Evolutionary conservation across 2,888 invertebrate genomes (phyloP).

Genomic region (Tigriopus californicus): DNA sequence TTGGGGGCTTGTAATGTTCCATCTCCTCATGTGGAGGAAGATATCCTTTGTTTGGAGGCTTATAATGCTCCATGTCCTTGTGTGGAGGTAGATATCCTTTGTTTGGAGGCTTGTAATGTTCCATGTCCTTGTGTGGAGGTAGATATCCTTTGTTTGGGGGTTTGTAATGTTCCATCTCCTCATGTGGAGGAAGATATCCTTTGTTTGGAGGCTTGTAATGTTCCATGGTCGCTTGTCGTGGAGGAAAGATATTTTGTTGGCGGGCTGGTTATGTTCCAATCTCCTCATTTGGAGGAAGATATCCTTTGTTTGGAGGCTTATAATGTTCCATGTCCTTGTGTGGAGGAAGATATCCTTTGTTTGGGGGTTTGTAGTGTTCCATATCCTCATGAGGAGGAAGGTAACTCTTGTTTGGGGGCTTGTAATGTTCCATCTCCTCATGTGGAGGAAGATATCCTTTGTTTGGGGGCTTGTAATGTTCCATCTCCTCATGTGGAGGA

Average conservation of each 20-base stretch:
- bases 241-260: too few relatives aligned
- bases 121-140: background rate
- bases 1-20: slow-evolving; percentile 1
- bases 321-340: background rate
- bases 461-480: background rate
- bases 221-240: too few relatives aligned
- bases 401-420: background rate
- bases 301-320: too few relatives aligned
- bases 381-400: background rate
- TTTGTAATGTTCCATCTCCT: slow-evolving; percentile 1
- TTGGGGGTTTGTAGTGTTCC: background rate
- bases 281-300: too few relatives aligned
- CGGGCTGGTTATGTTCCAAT: too few relatives aligned
- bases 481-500: background rate
- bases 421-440: background rate
- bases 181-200: background rate
- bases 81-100: background rate
- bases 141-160: slow-evolving; percentile 5
- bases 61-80: background rate
- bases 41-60: slow-evolving; percentile 2
- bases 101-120: slow-evolving; percentile 6
- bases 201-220: slow-evolving; percentile 3
- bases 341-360: background rate
- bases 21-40: background rate
- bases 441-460: background rate